Percentiles rank a stretch among this genome's conserved stretches.
Evolutionary conservation across 2,113 vertebrate genomes (phyloP).

Genomic region (Patagioenas fasciata): DNA sequence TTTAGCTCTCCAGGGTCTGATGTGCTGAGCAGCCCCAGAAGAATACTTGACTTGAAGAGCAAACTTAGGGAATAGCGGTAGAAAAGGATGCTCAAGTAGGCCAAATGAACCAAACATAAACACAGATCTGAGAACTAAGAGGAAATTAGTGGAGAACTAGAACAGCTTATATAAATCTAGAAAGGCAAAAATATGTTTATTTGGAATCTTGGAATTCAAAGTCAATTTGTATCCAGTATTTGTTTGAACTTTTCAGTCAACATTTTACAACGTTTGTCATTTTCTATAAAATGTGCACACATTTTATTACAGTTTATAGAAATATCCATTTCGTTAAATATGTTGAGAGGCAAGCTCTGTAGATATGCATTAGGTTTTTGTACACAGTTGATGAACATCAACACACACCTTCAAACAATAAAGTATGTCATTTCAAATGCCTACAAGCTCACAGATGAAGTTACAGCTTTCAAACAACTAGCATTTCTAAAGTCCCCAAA

Average conservation of each 20-base stretch:
- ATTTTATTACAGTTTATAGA: not conserved
- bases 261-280: not conserved
- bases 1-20: not conserved
- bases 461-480: not conserved
- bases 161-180: not conserved
- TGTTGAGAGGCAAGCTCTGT: not conserved
- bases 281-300: not conserved
- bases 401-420: not conserved
- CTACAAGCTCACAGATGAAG: not conserved
- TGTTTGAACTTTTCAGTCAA: not conserved
- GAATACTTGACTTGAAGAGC: not conserved
- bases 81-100: not conserved
- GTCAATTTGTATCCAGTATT: not conserved
- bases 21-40: not conserved
- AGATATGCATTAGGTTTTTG: not conserved
- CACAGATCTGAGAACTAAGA: not conserved
- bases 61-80: not conserved
- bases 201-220: not conserved
- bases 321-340: not conserved
- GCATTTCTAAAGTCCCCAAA: not conserved
- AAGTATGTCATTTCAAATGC: not conserved
- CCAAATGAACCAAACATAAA: constrained; percentile 21
- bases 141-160: not conserved
- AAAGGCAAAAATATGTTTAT: not conserved
- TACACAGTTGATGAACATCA: not conserved